phyloP scores from a whole-genome alignment of 30 jellyfish, hydroid and myxozoan genomes.

The Turritopsis dohrnii region DNA sequence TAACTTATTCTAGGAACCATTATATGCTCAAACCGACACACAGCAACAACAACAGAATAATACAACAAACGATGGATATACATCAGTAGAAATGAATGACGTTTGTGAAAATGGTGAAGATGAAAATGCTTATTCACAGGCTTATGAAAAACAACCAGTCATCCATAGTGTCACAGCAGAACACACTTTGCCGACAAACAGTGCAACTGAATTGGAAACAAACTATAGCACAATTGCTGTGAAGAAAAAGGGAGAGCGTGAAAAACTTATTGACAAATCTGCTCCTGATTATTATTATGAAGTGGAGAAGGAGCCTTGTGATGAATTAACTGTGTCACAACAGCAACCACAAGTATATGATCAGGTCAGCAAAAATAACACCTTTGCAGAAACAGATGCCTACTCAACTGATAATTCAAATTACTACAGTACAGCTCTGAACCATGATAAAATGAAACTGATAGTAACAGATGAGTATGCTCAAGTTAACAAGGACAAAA shows the following conservation, averaged over 20 bases:
- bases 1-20: not conserved
- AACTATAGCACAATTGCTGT: not conserved
- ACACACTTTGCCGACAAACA: not conserved
- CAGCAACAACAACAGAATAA: not conserved
- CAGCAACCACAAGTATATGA: not conserved
- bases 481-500: not conserved
- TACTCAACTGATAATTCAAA: not conserved
- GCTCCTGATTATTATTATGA: too few species aligned
- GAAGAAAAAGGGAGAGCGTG: not conserved
- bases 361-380: not conserved
- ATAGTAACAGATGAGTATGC: conserved; percentile 17
- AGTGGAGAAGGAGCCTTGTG: not conserved
- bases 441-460: not conserved
- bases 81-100: not conserved
- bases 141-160: not conserved
- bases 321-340: not conserved
- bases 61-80: not conserved
- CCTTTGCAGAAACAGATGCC: not conserved
- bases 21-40: not conserved
- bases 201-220: not conserved
- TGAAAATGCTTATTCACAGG: not conserved
- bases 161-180: not conserved
- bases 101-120: not conserved
- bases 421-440: conserved; percentile 9
- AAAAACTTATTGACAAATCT: not conserved